A percentile compares a stretch with the other conserved stretches of the same genome.
Conservation (phyloP, 2,113 vertebrate genomes). For the Tetrax tetrax region DNA sequence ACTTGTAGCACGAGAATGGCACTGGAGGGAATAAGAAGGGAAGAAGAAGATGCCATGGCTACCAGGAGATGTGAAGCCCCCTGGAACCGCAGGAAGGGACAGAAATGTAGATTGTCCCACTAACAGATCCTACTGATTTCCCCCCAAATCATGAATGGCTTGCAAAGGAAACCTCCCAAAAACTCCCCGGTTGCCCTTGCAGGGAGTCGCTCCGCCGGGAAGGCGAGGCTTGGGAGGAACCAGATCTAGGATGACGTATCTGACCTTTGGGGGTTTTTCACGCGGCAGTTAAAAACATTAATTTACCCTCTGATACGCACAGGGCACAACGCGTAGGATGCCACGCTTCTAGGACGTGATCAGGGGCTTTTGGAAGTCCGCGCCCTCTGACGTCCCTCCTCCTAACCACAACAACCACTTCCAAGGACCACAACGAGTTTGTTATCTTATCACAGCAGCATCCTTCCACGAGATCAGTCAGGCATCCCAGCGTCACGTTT, state of each 20-base stretch:
- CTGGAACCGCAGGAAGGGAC: not conserved
- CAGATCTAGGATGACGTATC: not conserved
- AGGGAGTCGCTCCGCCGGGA: not conserved
- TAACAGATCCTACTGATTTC: no score
- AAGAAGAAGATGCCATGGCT: not conserved
- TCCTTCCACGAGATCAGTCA: not conserved
- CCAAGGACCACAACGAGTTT: not conserved
- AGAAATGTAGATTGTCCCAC: fast-evolving
- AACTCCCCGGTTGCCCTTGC: not conserved
- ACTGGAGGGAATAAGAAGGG: not conserved
- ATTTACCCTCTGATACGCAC: fast-evolving
- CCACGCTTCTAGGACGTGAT: fast-evolving
- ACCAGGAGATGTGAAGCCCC: not conserved
- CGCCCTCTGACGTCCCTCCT: not conserved
- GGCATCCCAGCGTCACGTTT: not conserved
- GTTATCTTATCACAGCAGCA: not conserved
- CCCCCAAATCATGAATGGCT: not conserved
- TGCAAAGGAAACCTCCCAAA: not conserved
- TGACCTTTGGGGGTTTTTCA: not conserved
- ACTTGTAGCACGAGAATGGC: not conserved
- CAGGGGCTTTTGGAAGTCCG: not conserved
- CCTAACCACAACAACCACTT: not conserved
- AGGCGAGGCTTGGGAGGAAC: not conserved
- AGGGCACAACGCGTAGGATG: not conserved
- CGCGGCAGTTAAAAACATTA: not conserved